Evolutionary conservation across 2,888 invertebrate species (phyloP).

Genomic region (Psylliodes chrysocephalus): DNA sequence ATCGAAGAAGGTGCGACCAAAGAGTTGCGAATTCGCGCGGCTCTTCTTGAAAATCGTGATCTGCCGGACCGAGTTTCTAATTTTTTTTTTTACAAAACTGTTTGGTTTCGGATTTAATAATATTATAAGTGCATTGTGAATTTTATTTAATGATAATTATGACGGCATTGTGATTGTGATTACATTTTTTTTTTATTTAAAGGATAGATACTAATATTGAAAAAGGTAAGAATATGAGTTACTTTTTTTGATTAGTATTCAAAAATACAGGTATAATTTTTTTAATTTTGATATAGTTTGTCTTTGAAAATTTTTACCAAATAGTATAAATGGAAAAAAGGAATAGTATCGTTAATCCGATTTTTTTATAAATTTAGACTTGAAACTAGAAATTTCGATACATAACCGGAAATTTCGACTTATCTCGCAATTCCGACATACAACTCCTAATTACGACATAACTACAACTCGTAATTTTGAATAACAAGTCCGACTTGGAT

Average conservation of each 20-base stretch:
- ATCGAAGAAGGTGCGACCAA: slow-evolving; percentile 19
- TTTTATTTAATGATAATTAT: not conserved
- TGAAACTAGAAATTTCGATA: no score
- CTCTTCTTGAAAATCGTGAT: slow-evolving; percentile 3
- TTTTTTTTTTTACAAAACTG: not conserved
- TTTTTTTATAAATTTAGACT: no score
- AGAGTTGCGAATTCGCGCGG: not conserved
- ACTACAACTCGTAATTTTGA: no score
- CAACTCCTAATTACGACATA: no score
- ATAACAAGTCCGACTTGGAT: no score
- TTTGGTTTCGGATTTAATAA: not conserved
- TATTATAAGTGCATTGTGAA: not conserved
- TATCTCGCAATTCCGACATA: no score
- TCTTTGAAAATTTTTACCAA: no score
- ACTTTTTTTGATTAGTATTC: not conserved
- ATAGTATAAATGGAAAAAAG: no score
- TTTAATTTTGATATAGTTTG: no score
- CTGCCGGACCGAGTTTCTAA: slow-evolving; percentile 8
- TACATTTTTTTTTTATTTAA: not conserved
- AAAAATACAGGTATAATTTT: no score
- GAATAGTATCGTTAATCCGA: no score
- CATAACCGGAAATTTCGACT: no score
- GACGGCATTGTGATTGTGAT: not conserved
- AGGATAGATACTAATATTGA: not conserved
- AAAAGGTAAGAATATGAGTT: not conserved